A percentile compares a stretch with the other conserved stretches of the same genome.
Evolutionary conservation across 2,797 vertebrate species (phyloP).

Genomic region (Pterois miles): DNA sequence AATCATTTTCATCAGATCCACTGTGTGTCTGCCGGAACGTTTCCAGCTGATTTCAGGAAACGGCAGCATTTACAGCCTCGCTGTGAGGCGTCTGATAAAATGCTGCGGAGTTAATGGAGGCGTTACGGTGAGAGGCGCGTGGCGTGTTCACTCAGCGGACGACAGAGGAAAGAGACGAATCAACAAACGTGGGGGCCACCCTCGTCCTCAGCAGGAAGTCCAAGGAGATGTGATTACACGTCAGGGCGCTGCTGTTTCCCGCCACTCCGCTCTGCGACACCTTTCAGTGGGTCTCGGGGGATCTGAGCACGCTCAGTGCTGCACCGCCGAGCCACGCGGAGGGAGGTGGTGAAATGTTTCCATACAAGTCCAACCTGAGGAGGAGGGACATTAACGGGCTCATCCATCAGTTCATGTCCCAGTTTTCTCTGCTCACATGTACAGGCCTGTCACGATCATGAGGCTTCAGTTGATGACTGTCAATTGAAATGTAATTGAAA

Average conservation of each 20-base stretch:
- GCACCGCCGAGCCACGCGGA: background rate
- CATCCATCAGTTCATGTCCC: too few relatives aligned
- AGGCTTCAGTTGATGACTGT: too few relatives aligned
- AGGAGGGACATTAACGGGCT: background rate
- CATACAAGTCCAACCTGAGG: background rate
- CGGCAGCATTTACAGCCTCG: background rate
- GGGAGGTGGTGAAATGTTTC: background rate
- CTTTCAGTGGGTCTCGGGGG: constrained; percentile 17
- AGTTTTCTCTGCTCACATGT: too few relatives aligned
- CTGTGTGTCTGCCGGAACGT: background rate
- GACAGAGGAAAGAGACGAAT: constrained; percentile 19
- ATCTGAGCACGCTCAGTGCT: background rate
- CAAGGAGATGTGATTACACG: constrained; percentile 17
- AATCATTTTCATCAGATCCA: background rate
- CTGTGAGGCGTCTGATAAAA: constrained; percentile 8
- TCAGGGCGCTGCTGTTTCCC: background rate
- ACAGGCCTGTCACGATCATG: too few relatives aligned
- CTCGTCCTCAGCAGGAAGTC: constrained; percentile 9
- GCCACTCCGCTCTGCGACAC: constrained; percentile 17
- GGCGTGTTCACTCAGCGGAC: constrained; percentile 19
- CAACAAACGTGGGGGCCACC: constrained; percentile 1
- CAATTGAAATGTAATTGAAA: too few relatives aligned
- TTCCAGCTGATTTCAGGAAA: constrained; percentile 7
- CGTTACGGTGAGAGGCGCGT: constrained; percentile 4
- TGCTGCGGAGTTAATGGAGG: constrained; percentile 9